Evolutionary conservation across 2,113 vertebrate species (phyloP).

Genomic region (Columbina picui): DNA sequence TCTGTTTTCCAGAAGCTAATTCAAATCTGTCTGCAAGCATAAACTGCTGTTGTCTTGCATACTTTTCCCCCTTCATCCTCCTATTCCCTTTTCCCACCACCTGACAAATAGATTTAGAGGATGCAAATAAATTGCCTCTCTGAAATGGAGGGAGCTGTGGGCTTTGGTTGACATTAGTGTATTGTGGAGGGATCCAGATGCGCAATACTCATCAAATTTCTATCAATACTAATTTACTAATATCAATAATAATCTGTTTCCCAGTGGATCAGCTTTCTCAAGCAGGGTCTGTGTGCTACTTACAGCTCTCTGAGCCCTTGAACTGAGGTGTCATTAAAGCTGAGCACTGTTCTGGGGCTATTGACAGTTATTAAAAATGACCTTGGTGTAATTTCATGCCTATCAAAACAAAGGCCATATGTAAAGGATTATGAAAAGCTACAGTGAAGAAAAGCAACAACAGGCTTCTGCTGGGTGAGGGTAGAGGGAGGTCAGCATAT

Average conservation of each 20-base stretch:
- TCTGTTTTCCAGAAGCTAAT: neutral
- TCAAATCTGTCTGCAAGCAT: neutral
- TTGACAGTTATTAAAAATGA: conserved; percentile 97
- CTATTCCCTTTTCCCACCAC: neutral
- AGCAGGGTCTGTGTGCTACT: conserved; percentile 64
- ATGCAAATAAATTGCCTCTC: neutral
- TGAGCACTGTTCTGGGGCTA: conserved; percentile 85
- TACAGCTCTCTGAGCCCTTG: conserved; percentile 78
- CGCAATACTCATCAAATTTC: conserved; percentile 88
- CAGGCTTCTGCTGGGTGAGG: conserved; percentile 27
- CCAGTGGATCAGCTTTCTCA: conserved; percentile 81
- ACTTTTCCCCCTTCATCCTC: neutral
- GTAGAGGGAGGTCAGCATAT: neutral
- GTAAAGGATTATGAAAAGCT: conserved; percentile 82
- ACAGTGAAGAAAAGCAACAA: conserved; percentile 52
- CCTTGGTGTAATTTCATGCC: conserved; percentile 95
- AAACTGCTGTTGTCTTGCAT: neutral
- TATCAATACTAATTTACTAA: conserved; percentile 98
- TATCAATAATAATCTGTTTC: conserved; percentile 94
- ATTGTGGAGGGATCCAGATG: conserved; percentile 84
- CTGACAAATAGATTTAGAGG: neutral
- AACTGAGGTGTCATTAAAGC: conserved; percentile 85
- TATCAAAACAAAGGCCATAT: conserved; percentile 86
- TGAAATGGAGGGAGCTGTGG: neutral
- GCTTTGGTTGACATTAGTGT: conserved; percentile 70